These are phyloP conservation scores for Falcunculus frontatus DNA, from an alignment of 2,113 vertebrate species.

Conservation along the genomic window DNA sequence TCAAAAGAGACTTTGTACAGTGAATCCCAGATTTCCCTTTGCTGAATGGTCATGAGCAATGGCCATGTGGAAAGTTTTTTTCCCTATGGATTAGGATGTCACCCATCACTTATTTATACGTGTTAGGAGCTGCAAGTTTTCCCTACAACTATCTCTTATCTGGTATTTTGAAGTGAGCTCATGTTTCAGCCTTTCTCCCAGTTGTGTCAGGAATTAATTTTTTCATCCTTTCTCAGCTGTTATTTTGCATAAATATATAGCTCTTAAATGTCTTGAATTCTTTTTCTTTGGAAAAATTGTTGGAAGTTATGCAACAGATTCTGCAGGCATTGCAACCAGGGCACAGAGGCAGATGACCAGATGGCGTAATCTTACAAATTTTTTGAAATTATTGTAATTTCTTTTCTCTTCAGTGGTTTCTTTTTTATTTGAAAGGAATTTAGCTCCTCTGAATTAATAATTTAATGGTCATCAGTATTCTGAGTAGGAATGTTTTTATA, in stretches of 20 bases:
- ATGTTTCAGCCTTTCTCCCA: neutral
- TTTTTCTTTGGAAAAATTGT: neutral
- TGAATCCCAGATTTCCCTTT: neutral
- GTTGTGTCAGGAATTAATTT: neutral
- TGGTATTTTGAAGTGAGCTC: neutral
- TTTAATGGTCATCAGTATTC: neutral
- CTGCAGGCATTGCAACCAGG: neutral
- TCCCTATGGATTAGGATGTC: neutral
- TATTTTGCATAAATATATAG: neutral
- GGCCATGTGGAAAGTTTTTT: neutral
- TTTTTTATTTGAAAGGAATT: neutral
- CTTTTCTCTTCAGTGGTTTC: neutral
- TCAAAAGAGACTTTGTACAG: neutral
- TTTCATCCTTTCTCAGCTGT: neutral
- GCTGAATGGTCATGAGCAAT: neutral
- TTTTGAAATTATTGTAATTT: neutral
- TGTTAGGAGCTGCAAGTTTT: neutral
- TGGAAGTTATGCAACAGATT: neutral
- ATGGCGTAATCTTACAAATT: neutral
- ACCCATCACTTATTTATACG: neutral
- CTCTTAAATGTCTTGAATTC: neutral
- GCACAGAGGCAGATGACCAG: neutral
- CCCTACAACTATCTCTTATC: neutral
- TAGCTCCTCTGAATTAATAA: neutral
- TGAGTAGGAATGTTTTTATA: neutral